Percentiles rank a stretch among this genome's conserved stretches.
Conservation (phyloP, 2,888 invertebrate genomes). For the Heliothis peltigera region DNA sequence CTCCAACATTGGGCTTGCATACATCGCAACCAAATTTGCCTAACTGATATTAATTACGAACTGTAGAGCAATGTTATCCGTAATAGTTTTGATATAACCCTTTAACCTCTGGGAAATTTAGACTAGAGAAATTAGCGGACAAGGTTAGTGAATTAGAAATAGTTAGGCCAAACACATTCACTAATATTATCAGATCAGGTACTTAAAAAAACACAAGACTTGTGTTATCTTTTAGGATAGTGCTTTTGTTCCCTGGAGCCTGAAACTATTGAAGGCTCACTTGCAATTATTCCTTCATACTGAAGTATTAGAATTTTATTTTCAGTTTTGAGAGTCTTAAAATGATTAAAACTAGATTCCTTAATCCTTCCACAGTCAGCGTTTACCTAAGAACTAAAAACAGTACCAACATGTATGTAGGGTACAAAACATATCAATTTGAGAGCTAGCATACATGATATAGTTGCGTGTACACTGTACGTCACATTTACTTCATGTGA, state of each 20-base stretch:
- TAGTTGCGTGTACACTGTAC: no score
- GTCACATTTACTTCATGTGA: no score
- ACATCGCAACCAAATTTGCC: constrained; percentile 5
- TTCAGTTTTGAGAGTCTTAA: no score
- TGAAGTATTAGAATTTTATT: no score
- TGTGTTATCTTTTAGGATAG: constrained; percentile 6
- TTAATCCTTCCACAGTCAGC: no score
- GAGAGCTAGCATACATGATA: no score
- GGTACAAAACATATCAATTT: no score
- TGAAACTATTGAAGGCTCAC: constrained; percentile 20
- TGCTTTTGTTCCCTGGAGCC: no score
- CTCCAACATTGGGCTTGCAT: background rate
- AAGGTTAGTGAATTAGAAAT: constrained; percentile 11
- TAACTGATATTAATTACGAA: constrained; percentile 46
- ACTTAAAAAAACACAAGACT: no score
- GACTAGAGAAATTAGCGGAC: constrained; percentile 24
- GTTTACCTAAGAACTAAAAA: no score
- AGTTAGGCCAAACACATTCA: background rate
- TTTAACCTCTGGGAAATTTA: constrained; percentile 40
- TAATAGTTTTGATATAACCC: constrained; percentile 37
- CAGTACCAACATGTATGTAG: no score
- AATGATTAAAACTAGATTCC: no score
- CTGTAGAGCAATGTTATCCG: constrained; percentile 30
- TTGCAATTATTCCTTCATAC: constrained; percentile 13
- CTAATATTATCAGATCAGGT: background rate